These are phyloP conservation scores for Lichenostomus cassidix DNA, from an alignment of 2,113 vertebrate species.

Conservation along the genomic window DNA sequence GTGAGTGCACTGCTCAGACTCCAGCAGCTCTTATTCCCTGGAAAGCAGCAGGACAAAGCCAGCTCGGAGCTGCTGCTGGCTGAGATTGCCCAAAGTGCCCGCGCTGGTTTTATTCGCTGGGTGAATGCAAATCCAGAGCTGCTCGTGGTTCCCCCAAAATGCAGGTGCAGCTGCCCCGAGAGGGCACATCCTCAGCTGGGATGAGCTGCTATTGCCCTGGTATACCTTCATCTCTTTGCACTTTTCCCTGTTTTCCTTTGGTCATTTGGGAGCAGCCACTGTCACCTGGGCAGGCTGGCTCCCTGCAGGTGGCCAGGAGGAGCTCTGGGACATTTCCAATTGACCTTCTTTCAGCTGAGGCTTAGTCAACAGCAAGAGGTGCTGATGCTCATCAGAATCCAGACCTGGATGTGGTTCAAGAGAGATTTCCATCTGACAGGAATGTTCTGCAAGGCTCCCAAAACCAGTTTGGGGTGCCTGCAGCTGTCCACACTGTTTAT, in stretches of 20 bases:
- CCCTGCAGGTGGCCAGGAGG: not conserved
- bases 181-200: not conserved
- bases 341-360: not conserved
- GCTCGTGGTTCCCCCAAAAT: not conserved
- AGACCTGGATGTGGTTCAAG: not conserved
- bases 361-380: not conserved
- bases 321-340: not conserved
- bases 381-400: not conserved
- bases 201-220: not conserved
- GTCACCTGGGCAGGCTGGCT: not conserved
- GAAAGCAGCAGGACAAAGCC: not conserved
- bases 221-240: not conserved
- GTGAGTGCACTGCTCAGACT: not conserved
- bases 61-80: not conserved
- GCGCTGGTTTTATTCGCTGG: not conserved
- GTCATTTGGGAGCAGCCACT: not conserved
- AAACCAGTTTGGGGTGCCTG: not conserved
- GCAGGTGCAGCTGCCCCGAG: not conserved
- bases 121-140: not conserved
- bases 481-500: rapidly evolving
- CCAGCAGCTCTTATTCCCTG: not conserved
- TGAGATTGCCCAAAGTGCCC: not conserved
- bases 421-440: not conserved
- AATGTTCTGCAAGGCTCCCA: not conserved
- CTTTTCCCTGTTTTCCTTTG: not conserved